Base-by-base conservation (phyloP, 2,113 vertebrate species). In the Mirounga angustirostris region DNA sequence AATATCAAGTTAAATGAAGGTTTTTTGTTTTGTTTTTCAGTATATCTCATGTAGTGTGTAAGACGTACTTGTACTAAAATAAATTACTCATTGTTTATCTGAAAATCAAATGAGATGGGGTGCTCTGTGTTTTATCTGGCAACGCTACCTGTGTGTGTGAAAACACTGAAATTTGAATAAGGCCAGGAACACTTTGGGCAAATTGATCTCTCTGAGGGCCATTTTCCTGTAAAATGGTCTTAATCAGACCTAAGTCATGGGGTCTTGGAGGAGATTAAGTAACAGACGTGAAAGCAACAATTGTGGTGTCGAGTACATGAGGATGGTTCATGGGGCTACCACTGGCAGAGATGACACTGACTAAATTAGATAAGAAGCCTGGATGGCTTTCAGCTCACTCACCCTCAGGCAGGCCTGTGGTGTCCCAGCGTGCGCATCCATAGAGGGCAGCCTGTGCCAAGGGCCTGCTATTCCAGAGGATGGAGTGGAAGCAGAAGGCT, bases 361-460 rank as follows among this genome's bases (percentile, higher is more conserved):
- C 22, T 80, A 61, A 33, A 36, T n/a, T 15, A 43, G 22, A 46
- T 58, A 89, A 92, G 40, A 50, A 43, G 10, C 33, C 73, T n/a
- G 10, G 36, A 30, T 5, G 33, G 10, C 30, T 30, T 24, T 81
- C 3, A 1, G 30, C 58, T 91, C 15, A 10, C 33, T 81, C 12
- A 8, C 1, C 33, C 69, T 22, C 11, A 54, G 22, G 18, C 22
- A 1, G 30, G 10, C 69, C 33, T 63, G 24, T 52, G 19, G 26
- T 0, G 24, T 10, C 15, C 1, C 8, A 5, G 12, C 6, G 10
- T 76, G 5, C 13, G 2, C 1, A 0, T 54, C 30, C 40, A 14
- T 52, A 30, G 0, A 22, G 14, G 28, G 54, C n/a, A 46, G 26
- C 28, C 54, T 36, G 10, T 16, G 22, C 21, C 28, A 16, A 3